Percentiles rank a stretch among this genome's conserved stretches.
These are phyloP conservation scores for Genyomyrus donnyi DNA, from an alignment of 2,113 vertebrate species.

Conservation along the genomic window DNA sequence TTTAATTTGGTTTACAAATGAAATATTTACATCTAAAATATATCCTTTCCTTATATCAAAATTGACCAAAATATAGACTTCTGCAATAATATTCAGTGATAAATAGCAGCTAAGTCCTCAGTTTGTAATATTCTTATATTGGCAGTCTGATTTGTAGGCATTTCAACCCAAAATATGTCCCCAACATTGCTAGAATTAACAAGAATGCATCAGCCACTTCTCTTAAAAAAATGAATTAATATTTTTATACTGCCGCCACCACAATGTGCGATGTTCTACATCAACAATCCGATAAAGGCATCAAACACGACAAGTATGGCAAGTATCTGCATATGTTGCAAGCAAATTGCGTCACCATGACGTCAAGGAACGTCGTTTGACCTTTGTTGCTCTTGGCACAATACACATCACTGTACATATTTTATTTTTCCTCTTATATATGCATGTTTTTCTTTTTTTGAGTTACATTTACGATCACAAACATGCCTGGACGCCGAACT, in stretches of 20 bases:
- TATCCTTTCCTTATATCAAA: slow-evolving; percentile 37
- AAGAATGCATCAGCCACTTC: slow-evolving; percentile 22
- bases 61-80: slow-evolving; percentile 33
- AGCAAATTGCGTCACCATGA: background rate
- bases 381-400: slow-evolving; percentile 6
- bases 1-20: slow-evolving; percentile 31
- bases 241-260: background rate
- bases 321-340: slow-evolving; percentile 1
- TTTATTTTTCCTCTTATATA: background rate
- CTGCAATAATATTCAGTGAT: slow-evolving; percentile 18
- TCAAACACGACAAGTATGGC: slow-evolving; percentile 33
- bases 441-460: background rate
- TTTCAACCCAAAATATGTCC: background rate
- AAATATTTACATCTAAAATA: slow-evolving; percentile 46
- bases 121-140: slow-evolving; percentile 13
- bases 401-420: slow-evolving; percentile 16
- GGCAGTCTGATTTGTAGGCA: slow-evolving; percentile 21
- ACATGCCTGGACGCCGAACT: background rate
- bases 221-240: slow-evolving; percentile 5
- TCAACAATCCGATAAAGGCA: slow-evolving; percentile 31
- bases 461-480: slow-evolving; percentile 1
- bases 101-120: slow-evolving; percentile 23
- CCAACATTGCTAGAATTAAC: background rate
- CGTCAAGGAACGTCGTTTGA: background rate
- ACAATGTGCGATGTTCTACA: slow-evolving; percentile 33